These are phyloP conservation scores for Saturnia pavonia DNA, from an alignment of 2,888 invertebrate genomes.

Conservation along the genomic window DNA sequence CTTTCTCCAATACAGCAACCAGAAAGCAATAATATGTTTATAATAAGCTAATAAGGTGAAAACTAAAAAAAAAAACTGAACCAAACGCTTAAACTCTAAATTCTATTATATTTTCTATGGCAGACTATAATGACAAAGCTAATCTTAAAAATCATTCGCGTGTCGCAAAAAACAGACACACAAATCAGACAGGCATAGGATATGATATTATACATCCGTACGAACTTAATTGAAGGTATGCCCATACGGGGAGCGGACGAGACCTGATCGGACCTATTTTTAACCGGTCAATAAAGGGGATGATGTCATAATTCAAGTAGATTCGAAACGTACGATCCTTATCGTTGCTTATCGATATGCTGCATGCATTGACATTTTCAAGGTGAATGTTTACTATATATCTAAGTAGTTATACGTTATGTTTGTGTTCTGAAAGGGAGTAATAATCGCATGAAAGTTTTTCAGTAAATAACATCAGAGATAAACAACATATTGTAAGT, in stretches of 20 bases:
- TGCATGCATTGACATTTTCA: slow-evolving; percentile 27
- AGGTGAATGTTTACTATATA: slow-evolving; percentile 27
- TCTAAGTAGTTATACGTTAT: background rate
- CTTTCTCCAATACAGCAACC: too few relatives aligned
- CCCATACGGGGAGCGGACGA: slow-evolving; percentile 5
- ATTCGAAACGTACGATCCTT: slow-evolving; percentile 21
- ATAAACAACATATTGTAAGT: background rate
- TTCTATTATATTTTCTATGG: background rate
- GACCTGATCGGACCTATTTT: slow-evolving; percentile 5
- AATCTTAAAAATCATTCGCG: background rate
- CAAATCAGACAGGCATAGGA: background rate
- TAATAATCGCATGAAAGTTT: background rate
- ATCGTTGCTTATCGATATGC: slow-evolving; percentile 26
- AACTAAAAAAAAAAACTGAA: background rate
- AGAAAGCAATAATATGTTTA: background rate
- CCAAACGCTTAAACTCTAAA: background rate
- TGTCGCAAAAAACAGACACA: background rate
- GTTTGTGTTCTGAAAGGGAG: slow-evolving; percentile 4
- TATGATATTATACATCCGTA: slow-evolving; percentile 3
- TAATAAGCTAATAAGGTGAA: background rate
- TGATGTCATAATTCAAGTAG: slow-evolving; percentile 19
- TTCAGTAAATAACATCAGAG: background rate
- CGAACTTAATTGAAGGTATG: background rate
- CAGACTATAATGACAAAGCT: background rate
- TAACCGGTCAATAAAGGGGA: slow-evolving; percentile 17